These are phyloP conservation scores for Pinna nobilis DNA, from an alignment of 1,140 invertebrate genomes.

Conservation along the genomic window DNA sequence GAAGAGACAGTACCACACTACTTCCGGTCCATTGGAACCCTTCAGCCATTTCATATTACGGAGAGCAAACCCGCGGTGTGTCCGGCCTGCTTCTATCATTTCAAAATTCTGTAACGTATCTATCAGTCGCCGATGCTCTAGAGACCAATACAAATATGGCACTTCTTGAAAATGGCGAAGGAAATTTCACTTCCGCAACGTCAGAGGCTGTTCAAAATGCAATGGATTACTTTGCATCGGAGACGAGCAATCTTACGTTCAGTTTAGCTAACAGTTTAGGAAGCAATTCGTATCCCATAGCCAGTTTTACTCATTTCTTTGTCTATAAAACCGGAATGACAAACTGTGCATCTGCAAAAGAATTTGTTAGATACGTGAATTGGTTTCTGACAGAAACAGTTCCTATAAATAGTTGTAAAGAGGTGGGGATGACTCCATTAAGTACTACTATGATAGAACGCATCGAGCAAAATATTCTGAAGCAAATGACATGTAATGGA, in stretches of 20 bases:
- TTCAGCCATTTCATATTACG: conserved; percentile 47
- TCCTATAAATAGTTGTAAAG: conserved; percentile 34
- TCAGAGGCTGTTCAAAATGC: conserved; percentile 44
- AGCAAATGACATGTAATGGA: conserved; percentile 53
- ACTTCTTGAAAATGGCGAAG: conserved; percentile 49
- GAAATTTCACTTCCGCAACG: conserved; percentile 28
- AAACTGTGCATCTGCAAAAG: conserved; percentile 56
- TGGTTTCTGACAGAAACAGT: conserved; percentile 51
- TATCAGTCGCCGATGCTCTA: conserved; percentile 47
- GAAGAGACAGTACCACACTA: conserved; percentile 19
- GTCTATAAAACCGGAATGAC: conserved; percentile 49
- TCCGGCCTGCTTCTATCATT: conserved; percentile 54
- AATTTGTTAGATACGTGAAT: conserved; percentile 62
- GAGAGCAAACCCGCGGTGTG: conserved; percentile 53
- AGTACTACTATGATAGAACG: conserved; percentile 38
- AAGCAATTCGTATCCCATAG: conserved; percentile 58
- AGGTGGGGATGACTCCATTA: conserved; percentile 53
- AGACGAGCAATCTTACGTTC: conserved; percentile 36
- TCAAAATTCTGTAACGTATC: conserved; percentile 59
- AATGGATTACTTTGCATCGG: conserved; percentile 49
- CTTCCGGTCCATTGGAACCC: conserved; percentile 46
- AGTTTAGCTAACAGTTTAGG: conserved; percentile 40
- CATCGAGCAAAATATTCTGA: conserved; percentile 43
- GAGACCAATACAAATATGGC: conserved; percentile 39
- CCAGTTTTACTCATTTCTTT: conserved; percentile 64